phyloP scores from a whole-genome alignment of 2,888 invertebrate species.

The Lasius platythorax region DNA sequence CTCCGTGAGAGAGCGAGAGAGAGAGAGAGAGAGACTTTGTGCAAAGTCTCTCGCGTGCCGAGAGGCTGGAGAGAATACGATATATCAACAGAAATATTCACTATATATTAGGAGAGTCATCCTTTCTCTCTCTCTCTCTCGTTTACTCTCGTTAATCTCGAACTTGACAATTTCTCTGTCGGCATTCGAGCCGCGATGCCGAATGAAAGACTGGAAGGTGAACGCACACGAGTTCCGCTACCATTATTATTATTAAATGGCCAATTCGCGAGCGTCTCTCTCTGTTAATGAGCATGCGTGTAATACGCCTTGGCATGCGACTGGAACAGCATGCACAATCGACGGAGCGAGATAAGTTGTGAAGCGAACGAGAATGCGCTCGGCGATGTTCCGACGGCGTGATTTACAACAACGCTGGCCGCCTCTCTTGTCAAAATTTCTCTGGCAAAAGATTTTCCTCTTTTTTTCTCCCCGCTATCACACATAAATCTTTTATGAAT shows the following conservation, averaged over 20 bases:
- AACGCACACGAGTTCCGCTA: background rate
- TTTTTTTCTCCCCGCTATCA: background rate
- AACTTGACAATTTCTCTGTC: background rate
- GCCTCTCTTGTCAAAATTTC: background rate
- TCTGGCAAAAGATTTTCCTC: background rate
- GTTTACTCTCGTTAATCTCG: background rate
- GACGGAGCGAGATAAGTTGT: constrained; percentile 29
- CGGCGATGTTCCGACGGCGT: background rate
- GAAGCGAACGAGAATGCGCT: background rate
- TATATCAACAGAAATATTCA: background rate
- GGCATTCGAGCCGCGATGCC: background rate
- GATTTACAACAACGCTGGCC: constrained; percentile 5
- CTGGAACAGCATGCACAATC: background rate
- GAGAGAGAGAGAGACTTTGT: background rate
- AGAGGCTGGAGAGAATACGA: background rate
- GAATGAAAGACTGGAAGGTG: background rate
- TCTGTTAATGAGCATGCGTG: background rate
- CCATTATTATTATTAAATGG: background rate
- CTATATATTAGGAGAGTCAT: background rate
- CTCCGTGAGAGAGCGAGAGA: background rate
- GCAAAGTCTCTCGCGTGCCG: constrained; percentile 32
- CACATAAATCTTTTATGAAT: background rate
- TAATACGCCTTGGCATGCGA: no score
- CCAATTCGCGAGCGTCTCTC: background rate
- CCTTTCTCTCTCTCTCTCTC: background rate